Conservation (phyloP, 1,140 invertebrate species). For the Drosophila orosa region DNA sequence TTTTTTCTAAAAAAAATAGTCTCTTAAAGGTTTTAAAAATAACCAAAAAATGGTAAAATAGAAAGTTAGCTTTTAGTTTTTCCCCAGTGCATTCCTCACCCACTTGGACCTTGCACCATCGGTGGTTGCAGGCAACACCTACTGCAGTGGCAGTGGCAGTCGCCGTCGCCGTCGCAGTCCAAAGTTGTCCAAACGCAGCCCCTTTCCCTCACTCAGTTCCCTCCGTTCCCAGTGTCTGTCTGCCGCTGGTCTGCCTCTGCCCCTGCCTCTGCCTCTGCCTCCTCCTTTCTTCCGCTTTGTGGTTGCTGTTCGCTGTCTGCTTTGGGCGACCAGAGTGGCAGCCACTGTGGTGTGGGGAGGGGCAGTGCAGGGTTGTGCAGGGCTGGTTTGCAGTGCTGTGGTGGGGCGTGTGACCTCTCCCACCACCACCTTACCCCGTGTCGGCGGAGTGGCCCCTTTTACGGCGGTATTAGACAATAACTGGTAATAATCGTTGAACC, state of each 20-base stretch:
- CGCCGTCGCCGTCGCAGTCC: constrained; percentile 7
- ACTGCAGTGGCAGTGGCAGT: constrained; percentile 20
- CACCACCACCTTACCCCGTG: constrained; percentile 10
- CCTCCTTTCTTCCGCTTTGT: constrained; percentile 46
- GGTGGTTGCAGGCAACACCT: constrained; percentile 72
- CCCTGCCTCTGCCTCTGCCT: constrained; percentile 2
- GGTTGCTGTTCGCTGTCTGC: constrained; percentile 50
- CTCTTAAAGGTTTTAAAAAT: too few species aligned
- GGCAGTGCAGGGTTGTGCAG: constrained; percentile 3
- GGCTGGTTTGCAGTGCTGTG: constrained; percentile 8
- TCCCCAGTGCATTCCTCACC: constrained; percentile 25
- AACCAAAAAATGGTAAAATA: too few species aligned
- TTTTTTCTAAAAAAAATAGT: too few species aligned
- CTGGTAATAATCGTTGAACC: constrained; percentile 83
- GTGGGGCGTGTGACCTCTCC: constrained; percentile 28
- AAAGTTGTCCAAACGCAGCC: constrained; percentile 38
- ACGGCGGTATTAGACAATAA: constrained; percentile 77
- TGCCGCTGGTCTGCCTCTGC: constrained; percentile 28
- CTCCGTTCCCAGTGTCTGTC: constrained; percentile 15
- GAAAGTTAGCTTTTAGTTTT: too few species aligned
- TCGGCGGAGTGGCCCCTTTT: constrained; percentile 58
- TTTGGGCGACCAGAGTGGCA: neutral
- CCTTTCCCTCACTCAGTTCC: neutral
- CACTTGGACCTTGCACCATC: constrained; percentile 56
- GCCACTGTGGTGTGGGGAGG: constrained; percentile 3